Base-by-base conservation (phyloP, 2,888 invertebrate genomes). In the Teinopalpus imperialis region DNA sequence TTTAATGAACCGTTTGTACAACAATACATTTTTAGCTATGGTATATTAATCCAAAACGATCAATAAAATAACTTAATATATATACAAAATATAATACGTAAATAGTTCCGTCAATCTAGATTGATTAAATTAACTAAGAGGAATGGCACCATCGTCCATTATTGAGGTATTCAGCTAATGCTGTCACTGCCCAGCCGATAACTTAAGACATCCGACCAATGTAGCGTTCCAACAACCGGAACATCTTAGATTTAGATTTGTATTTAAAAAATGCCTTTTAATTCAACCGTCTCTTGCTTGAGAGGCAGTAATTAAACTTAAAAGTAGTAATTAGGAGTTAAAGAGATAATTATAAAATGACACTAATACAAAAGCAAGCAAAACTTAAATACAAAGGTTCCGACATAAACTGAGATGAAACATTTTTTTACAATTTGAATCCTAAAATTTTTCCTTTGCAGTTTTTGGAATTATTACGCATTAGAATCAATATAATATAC, bases 291-390 rank as follows among this genome's bases (percentile, higher is more conserved):
- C 1, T 20, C 32, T 7, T 20, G 20, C 32, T 7, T 20, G 20
- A 18, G 14, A 20, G 21, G 20, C 39, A 5, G 29, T 30, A 39
- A 29, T 39, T 39, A 32, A 8, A 9, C 4, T 7, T 23, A 41
- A 30, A 30, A 31, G 9, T 16, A 24, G 7, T 16, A 41, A 32
- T 31, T 23, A 23, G 9, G 6, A 12, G 8, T 32, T 26, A 8
- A 42, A 42, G 32, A 26, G 18, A 8, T 42, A 32, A 42, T 32
- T 42, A 42, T 42, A 12, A 32, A 42, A 42, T 26, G 4, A 42
- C 6, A 23, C 16, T 41, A 24, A 24, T 16, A 16, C 14, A 41
- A 23, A 31, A 41, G 34, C 20, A 41, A 30, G 10, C 14, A 14
- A 31, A n/a, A 41, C 10, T 41, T 14, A 6, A 6, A 6, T 9